Evolutionary conservation across 2,113 vertebrate genomes (phyloP), one percentile per base, ranked within the genome.

Genomic region (Dipodomys stephensi): DNA sequence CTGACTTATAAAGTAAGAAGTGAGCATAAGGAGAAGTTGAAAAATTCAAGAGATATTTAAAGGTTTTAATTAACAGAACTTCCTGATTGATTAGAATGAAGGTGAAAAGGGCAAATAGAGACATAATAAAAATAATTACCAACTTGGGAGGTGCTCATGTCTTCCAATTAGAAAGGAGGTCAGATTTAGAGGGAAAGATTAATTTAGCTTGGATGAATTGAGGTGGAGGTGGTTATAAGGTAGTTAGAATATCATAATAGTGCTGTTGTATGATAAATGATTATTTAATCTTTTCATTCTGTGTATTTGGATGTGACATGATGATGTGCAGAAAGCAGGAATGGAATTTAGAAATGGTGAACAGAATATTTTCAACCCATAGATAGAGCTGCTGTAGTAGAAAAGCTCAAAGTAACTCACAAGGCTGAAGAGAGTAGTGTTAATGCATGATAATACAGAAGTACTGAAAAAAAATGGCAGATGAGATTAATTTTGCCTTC

Each of bases 81-180:
- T 93, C 46, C 57, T 94, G 74, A 92, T 68, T 93, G 83, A 88
- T 87, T 92, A 83, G 86, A 93, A 81, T 78, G 79, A 92, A 27
- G 27, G 82, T 30, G 35, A 93, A 80, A 27, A 81, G 80, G 67
- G 49, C 71, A 94, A 96, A 76, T 62, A 67, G 79, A 92, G 53
- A 81, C 16, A 93, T 60, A 96, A 90, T 79, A 94, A 93, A 96
- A 94, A 80, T 69, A 94, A 93, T 88, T 95, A 91, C 83, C 83
- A 94, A 72, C 83, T 92, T 91, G 44, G 72, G 81, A 83, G 65
- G 86, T 88, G 71, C 32, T 68, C 49, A 92, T 94, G 73, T 71
- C 69, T 96, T 93, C 94, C 85, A 76, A 6, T 95, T 95, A 93
- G 46, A 93, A 94, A 92, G 11, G 49, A 90, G 83, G 81, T 11